Base-by-base conservation (phyloP, 2,797 vertebrate genomes). In the Helarctos malayanus region DNA sequence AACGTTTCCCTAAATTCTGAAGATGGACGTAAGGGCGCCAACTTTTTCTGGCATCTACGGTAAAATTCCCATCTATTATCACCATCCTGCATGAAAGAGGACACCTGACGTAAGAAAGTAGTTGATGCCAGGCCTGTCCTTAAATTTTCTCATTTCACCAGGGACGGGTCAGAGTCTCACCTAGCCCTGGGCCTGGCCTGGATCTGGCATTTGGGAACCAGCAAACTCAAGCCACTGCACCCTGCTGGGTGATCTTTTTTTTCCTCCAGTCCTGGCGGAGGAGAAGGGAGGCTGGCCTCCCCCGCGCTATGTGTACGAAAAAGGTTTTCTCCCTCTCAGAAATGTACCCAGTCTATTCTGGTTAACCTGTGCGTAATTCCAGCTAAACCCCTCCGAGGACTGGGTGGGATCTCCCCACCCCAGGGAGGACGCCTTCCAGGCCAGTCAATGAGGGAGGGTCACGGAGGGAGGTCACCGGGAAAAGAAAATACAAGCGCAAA, bases 181-280 rank as follows among this genome's bases (percentile, higher is more conserved):
- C 29, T 0, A 0, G 47, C 25, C 68, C n/a, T 0, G 1, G 41
- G 61, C 27, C 49, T 25, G 21, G 86, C 79, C 69, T 7, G n/a
- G n/a, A 15, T 9, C 68, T 82, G 23, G 71, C 45, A 91, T 49
- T 63, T 2, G 13, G 89, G 47, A n/a, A 78, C 52, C 61, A 61
- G 89, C 5, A 29, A 83, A 94, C 29, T 49, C 45, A 14, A 71
- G 80, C 13, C 2, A 1, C 25, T 2, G 38, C 8, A 38, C 45
- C 41, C 82, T 88, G 52, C 41, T 38, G 49, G 41, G 41, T 35
- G 94, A 69, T 32, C 32, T 21, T 78, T 57, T 49, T n/a, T 41
- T 76, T 27, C 35, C 65, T 19, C 65, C 6, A 32, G 16, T 10
- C 19, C 59, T 49, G 7, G 21, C 35, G 8, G 2, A 94, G 32